Base-by-base conservation (phyloP, 2,113 vertebrate species). In the Pipa parva region DNA sequence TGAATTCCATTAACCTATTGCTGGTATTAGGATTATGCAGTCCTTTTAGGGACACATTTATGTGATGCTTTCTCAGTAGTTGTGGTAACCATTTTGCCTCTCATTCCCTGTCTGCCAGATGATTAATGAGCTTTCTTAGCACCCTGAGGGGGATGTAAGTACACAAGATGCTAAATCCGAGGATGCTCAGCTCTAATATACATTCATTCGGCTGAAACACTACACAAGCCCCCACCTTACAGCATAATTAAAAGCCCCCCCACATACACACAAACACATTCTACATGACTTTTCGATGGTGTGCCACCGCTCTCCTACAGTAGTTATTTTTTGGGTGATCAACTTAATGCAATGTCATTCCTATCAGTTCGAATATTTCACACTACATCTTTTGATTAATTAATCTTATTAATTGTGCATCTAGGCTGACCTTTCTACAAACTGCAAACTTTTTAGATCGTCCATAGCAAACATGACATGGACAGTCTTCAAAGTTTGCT, bases 161-260 rank as follows among this genome's bases (percentile, higher is more conserved):
- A 58, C 55, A 58, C 55, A 58, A 58, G 55, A 58, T 58, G 55
- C 29, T 58, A 58, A n/a, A 58, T 58, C 28, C 36, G 20, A 58
- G 31, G n/a, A 58, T 36, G 55, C 18, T 58, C 18, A 22, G 29
- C 31, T 58, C 28, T 58, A 8, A 20, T 18, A 36, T 2, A 36
- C 27, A 58, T 21, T 21, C 31, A 58, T 13, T 58, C 29, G 6
- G 29, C 28, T 18, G 10, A 29, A 58, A 58, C 55, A n/a, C 13
- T 22, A 58, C 55, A 37, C 28, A 58, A 18, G 11, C 55, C 7
- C 27, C 52, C 18, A 1, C 13, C 3, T 42, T 42, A n/a, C 39
- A 42, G 39, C 13, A 42, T n/a, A 42, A 42, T 42, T 17, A 7
- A 12, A 42, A n/a, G 15, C 39, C 39, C 2, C 3, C 15, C 15